Evolutionary conservation across 2,797 vertebrate genomes (phyloP), one percentile per base, ranked within the genome.

Genomic region (Morelia viridis): DNA sequence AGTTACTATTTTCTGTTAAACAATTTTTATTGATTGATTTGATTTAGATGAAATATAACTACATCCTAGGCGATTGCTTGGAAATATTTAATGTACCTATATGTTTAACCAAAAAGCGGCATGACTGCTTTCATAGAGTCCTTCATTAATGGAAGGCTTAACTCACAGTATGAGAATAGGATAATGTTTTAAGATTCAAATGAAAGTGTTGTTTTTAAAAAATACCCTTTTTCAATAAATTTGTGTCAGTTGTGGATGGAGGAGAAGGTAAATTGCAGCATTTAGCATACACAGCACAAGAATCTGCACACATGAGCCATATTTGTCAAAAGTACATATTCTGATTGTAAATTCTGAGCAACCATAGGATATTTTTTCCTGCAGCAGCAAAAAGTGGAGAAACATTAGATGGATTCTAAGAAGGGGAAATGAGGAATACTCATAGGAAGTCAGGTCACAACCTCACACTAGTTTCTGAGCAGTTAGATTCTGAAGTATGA

Each of bases 61-160:
- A n/a, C 76, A 90, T 53, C 26, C 61, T 76, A 2, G 28, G 28
- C 46, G 93, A 92, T 10, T 91, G 11, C n/a, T 91, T 46, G 86
- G 24, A 93, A 91, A 88, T 31, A 84, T 88, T 41, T 60, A 60
- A n/a, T 85, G 62, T 53, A 93, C 46, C 62, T 26, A 68, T 91
- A 58, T 4, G 80, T 90, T 90, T 35, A 91, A 6, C 9, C 10
- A 12, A 87, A 92, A 7, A 28, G 53, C 92, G 31, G 64, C 80
- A 90, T 22, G 35, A 46, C 28, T 86, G 22, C 28, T 86, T 90
- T 53, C 83, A 90, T 57, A 90, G 28, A 61, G 3, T 87, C 56
- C 71, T 41, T 76, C 1, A 22, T n/a, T 89, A 89, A n/a, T 93
- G 87, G 24, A 76, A 93, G 22, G 3, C 80, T 85, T 85, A 89